phyloP scores from a whole-genome alignment of 2,113 vertebrate species.

The Piaya cayana region DNA sequence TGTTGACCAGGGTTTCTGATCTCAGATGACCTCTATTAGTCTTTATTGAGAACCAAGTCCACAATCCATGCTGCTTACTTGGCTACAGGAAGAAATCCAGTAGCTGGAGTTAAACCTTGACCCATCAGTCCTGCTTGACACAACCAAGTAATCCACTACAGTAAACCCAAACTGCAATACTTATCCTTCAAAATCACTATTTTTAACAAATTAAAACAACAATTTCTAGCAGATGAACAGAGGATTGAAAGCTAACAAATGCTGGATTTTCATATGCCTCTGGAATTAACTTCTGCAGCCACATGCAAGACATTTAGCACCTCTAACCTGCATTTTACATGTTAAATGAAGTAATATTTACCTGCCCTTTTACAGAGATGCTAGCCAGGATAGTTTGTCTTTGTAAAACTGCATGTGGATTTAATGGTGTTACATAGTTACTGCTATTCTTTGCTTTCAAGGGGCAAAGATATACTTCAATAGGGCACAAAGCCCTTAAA shows the following conservation, averaged over 20 bases:
- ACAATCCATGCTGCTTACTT: not conserved
- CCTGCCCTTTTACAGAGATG: conserved; percentile 1
- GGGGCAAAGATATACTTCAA: not conserved
- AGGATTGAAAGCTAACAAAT: not conserved
- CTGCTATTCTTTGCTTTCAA: not conserved
- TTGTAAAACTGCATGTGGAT: not conserved
- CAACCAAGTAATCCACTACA: not conserved
- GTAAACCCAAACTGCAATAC: not conserved
- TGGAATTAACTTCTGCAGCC: not conserved
- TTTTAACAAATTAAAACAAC: not conserved
- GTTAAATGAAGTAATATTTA: conserved; percentile 23
- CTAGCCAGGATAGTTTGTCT: not conserved
- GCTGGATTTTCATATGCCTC: not conserved
- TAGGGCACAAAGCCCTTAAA: not conserved
- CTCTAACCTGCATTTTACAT: not conserved
- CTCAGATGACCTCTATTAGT: not conserved
- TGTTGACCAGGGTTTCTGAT: not conserved
- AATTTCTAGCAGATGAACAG: not conserved
- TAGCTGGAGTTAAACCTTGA: not conserved
- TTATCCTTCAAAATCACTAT: not conserved
- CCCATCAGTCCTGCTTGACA: not conserved
- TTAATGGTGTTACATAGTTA: not conserved
- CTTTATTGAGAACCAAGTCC: not conserved
- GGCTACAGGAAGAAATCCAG: not conserved
- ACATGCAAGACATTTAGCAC: not conserved